A percentile compares a stretch with the other conserved stretches of the same genome.
Evolutionary conservation across 2,888 invertebrate genomes (phyloP).

Genomic region (Drosophila ustulata): DNA sequence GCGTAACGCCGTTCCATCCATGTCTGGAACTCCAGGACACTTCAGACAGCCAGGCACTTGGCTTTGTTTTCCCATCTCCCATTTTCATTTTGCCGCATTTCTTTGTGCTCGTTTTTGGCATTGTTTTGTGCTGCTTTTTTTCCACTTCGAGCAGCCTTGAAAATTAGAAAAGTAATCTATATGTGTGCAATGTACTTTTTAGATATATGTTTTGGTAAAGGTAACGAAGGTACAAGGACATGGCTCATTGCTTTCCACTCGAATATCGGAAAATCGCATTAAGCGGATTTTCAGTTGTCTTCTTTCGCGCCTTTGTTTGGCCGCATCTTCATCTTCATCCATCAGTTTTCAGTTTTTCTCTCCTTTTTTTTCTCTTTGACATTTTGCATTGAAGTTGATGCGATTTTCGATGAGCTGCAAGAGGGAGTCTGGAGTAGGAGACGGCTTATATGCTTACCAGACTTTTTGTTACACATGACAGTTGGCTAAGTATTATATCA

Average conservation of each 20-base stretch:
- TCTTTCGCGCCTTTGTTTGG: slow-evolving; percentile 57
- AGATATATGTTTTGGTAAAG: slow-evolving; percentile 7
- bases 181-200: slow-evolving; percentile 13
- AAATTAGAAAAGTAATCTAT: slow-evolving; percentile 42
- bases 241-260: slow-evolving; percentile 65
- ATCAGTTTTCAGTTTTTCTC: slow-evolving; percentile 32
- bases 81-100: slow-evolving; percentile 28
- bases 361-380: slow-evolving; percentile 17
- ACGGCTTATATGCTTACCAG: slow-evolving; percentile 31
- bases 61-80: slow-evolving; percentile 51
- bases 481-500: slow-evolving; percentile 56
- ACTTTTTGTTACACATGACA: slow-evolving; percentile 43
- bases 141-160: slow-evolving; percentile 57
- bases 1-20: slow-evolving; percentile 42
- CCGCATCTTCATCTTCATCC: slow-evolving; percentile 54
- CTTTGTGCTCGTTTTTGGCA: slow-evolving; percentile 63
- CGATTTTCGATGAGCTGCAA: slow-evolving; percentile 43
- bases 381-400: slow-evolving; percentile 38
- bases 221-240: slow-evolving; percentile 34
- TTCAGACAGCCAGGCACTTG: slow-evolving; percentile 74
- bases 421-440: slow-evolving; percentile 14
- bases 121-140: slow-evolving; percentile 48
- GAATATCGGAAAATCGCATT: slow-evolving; percentile 79
- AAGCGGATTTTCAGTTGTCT: slow-evolving; percentile 57
- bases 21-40: slow-evolving; percentile 50